A percentile compares a stretch with the other conserved stretches of the same genome.
Evolutionary conservation across 37 sponge, comb jelly and placozoan species (phyloP).

Genomic region (Eunapius fragilis): DNA sequence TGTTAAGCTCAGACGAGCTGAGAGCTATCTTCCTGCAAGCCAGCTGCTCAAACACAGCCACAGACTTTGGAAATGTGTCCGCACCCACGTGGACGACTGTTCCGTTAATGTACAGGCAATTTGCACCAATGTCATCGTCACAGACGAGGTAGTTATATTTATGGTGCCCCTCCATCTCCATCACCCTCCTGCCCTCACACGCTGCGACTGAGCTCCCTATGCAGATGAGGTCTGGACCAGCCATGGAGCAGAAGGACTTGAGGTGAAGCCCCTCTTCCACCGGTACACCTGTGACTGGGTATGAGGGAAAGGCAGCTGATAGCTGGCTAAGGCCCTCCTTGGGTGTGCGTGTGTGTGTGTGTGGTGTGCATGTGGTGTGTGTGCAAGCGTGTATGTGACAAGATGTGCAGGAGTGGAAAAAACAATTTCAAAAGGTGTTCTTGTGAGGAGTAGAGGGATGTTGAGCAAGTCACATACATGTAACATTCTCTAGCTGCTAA

Average conservation of each 20-base stretch:
- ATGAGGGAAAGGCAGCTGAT: slow-evolving; percentile 46
- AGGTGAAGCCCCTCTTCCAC: slow-evolving; percentile 69
- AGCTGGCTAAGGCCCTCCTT: slow-evolving; percentile 70
- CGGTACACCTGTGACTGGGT: slow-evolving; percentile 50
- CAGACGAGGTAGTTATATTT: slow-evolving; percentile 41
- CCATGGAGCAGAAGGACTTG: slow-evolving; percentile 86
- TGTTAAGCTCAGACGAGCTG: slow-evolving; percentile 47
- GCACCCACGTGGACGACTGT: slow-evolving; percentile 51
- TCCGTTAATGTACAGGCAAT: slow-evolving; percentile 73
- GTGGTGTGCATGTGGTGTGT: not conserved
- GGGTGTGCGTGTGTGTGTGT: not conserved
- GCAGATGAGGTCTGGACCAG: slow-evolving; percentile 61
- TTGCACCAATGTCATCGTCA: slow-evolving; percentile 75
- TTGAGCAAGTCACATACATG: not conserved
- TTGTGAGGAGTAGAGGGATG: no score
- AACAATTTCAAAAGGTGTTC: no score
- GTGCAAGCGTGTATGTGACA: no score
- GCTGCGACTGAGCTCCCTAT: slow-evolving; percentile 66
- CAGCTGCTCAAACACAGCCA: slow-evolving; percentile 35
- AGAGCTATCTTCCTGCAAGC: slow-evolving; percentile 49
- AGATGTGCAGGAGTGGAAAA: no score
- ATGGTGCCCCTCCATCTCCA: slow-evolving; percentile 27
- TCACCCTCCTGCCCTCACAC: slow-evolving; percentile 13
- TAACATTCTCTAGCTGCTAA: not conserved
- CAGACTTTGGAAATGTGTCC: slow-evolving; percentile 29